Evolutionary conservation across 2,888 invertebrate species (phyloP).

Genomic region (Graphium colonna): DNA sequence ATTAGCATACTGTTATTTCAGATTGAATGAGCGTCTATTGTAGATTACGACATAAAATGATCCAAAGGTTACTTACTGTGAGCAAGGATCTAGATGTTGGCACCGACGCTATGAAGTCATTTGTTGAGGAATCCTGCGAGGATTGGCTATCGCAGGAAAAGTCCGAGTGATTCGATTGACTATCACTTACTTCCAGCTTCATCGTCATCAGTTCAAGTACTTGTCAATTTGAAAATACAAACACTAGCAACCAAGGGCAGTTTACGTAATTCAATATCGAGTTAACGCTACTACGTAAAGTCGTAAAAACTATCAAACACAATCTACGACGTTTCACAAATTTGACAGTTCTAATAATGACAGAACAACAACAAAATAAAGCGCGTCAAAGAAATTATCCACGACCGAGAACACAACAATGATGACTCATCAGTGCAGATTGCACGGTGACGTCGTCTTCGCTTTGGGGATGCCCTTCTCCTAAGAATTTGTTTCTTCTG

Average conservation of each 20-base stretch:
- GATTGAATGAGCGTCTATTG: neutral
- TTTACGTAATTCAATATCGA: slow-evolving; percentile 44
- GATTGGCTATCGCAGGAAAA: slow-evolving; percentile 81
- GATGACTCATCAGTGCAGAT: slow-evolving; percentile 69
- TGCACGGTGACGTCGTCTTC: slow-evolving; percentile 60
- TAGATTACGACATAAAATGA: neutral
- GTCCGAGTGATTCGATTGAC: slow-evolving; percentile 81
- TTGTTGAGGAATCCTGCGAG: slow-evolving; percentile 78
- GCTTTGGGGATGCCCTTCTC: slow-evolving; percentile 77
- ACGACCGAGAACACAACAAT: slow-evolving; percentile 65
- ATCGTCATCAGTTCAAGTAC: slow-evolving; percentile 68
- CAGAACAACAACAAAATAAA: slow-evolving; percentile 56
- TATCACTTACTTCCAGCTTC: slow-evolving; percentile 82
- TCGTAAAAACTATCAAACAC: slow-evolving; percentile 29
- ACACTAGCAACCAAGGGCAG: slow-evolving; percentile 30
- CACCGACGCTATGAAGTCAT: slow-evolving; percentile 62
- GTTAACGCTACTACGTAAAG: slow-evolving; percentile 34
- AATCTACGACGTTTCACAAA: slow-evolving; percentile 38
- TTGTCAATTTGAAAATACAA: slow-evolving; percentile 33
- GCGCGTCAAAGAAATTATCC: slow-evolving; percentile 52
- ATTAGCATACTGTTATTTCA: neutral
- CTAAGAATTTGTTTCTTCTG: slow-evolving; percentile 47
- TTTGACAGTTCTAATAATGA: slow-evolving; percentile 61
- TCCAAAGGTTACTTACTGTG: slow-evolving; percentile 53
- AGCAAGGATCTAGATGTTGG: slow-evolving; percentile 60